A percentile compares a stretch with the other conserved stretches of the same genome.
Conservation (phyloP, 92 coral and sea anemone species). For the Phenganax stokvisi region DNA sequence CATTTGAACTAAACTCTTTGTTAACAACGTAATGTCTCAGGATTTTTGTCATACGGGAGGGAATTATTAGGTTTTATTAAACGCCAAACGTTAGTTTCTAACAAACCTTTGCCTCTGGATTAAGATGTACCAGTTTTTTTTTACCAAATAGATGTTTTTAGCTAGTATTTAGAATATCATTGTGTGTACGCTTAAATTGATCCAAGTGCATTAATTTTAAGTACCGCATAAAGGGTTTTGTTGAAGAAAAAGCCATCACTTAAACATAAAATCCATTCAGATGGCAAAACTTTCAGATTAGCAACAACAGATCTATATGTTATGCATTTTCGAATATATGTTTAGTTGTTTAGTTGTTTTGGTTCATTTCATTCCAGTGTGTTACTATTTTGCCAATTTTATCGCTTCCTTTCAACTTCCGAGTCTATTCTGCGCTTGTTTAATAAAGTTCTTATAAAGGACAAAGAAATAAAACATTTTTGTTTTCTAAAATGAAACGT, state of each 20-base stretch:
- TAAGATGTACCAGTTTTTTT: background rate
- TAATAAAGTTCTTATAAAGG: background rate
- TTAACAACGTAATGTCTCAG: background rate
- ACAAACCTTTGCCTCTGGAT: background rate
- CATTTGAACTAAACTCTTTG: slow-evolving; percentile 1
- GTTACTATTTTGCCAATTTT: background rate
- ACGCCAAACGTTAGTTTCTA: background rate
- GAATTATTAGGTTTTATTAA: background rate
- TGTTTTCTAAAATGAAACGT: background rate
- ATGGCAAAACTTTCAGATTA: background rate
- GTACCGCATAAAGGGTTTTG: too few relatives aligned
- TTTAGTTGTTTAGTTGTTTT: background rate
- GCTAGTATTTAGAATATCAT: too few relatives aligned
- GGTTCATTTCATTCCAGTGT: background rate
- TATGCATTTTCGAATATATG: background rate
- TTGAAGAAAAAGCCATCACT: too few relatives aligned
- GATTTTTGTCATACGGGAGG: background rate
- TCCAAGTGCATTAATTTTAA: too few relatives aligned
- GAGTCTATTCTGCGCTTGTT: background rate
- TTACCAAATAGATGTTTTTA: too few relatives aligned
- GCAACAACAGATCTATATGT: background rate
- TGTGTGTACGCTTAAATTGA: too few relatives aligned
- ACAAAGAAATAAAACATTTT: slow-evolving; percentile 1
- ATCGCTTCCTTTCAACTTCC: background rate
- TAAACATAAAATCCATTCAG: background rate